Base-by-base conservation (phyloP, 1,140 invertebrate species). In the Calliopsis andreniformis region DNA sequence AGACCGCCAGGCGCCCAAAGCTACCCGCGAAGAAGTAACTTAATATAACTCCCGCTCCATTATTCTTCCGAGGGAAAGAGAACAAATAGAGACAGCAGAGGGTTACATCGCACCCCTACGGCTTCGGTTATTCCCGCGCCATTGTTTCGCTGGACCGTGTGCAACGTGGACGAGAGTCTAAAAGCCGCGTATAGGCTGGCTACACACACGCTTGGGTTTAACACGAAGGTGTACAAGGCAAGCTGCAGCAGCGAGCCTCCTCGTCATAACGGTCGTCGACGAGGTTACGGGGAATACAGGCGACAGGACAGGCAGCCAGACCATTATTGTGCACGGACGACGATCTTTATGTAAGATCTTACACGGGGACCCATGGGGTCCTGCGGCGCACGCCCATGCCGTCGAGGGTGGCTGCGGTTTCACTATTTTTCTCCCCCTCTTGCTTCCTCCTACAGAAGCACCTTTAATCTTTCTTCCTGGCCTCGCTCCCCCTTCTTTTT, bases 281-380 rank as follows among this genome's bases (percentile, higher is more conserved):
- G 76, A 73, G 81, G 85, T 82, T 80, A 84, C 47, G 66, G 79
- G 78, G 78, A 80, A 84, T 81, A 84, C 73, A 78, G 78, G 83
- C 78, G 77, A 84, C 82, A 84, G 82, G 78, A 84, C 82, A 66
- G 73, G 25, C 70, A 83, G 76, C 67, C 70, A 64, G 76, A 71
- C 76, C 75, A 81, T 84, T 84, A 84, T 84, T 84, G 81, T 79
- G 56, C 20, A 73, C 61, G 75, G 82, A 85, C 84, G 81, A 85
- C 81, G 79, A 88, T 87, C 88, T 88, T 87, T 88, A 88, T 86
- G 76, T 80, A 85, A 87, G 88, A 88, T 89, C 88, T 87, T 88
- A 85, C 85, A 85, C 83, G 84, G 77, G 75, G 73, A 79, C 79
- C 64, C 68, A 75, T 59, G 70, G 79, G 63, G 67, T 64, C 82